phyloP scores from a whole-genome alignment of 1,140 invertebrate species.

The Drosophila bocki region DNA sequence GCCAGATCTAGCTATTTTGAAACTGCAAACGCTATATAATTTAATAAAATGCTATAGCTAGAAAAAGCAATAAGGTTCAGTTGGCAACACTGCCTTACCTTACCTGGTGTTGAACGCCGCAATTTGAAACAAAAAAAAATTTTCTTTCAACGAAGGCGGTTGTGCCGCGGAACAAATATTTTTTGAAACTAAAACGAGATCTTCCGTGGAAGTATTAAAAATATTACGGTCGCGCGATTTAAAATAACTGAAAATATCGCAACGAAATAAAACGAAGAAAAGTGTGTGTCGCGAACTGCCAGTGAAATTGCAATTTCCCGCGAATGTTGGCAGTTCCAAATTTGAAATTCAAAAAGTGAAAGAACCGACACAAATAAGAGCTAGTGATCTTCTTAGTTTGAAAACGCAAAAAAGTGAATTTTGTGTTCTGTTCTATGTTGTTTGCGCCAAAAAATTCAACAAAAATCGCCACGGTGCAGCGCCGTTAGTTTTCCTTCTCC shows the following conservation, averaged over 20 bases:
- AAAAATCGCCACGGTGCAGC: conserved; percentile 4
- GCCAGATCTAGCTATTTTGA: too few species aligned
- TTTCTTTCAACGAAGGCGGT: background rate
- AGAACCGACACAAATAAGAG: conserved; percentile 13
- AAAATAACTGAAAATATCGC: conserved; percentile 4
- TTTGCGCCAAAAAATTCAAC: conserved; percentile 16
- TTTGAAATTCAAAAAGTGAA: conserved; percentile 14
- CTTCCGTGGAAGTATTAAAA: background rate
- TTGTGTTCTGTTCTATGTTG: conserved; percentile 9
- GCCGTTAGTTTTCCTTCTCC: conserved; percentile 34
- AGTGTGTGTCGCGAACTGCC: conserved; percentile 39
- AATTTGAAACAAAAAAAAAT: background rate
- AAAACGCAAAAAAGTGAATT: conserved; percentile 20
- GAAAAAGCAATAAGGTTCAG: too few species aligned
- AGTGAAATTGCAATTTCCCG: conserved; percentile 13
- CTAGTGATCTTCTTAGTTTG: conserved; percentile 23
- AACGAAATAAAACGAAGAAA: conserved; percentile 16
- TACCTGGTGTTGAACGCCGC: too few species aligned
- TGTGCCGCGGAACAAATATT: background rate
- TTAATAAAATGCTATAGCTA: too few species aligned
- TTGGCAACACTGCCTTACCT: too few species aligned
- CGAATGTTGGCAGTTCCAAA: conserved; percentile 34
- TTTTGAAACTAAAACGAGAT: background rate
- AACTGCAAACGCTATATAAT: too few species aligned
- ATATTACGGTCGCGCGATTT: background rate